Evolutionary conservation across 2,888 invertebrate species (phyloP).

Genomic region (Nebria salina): DNA sequence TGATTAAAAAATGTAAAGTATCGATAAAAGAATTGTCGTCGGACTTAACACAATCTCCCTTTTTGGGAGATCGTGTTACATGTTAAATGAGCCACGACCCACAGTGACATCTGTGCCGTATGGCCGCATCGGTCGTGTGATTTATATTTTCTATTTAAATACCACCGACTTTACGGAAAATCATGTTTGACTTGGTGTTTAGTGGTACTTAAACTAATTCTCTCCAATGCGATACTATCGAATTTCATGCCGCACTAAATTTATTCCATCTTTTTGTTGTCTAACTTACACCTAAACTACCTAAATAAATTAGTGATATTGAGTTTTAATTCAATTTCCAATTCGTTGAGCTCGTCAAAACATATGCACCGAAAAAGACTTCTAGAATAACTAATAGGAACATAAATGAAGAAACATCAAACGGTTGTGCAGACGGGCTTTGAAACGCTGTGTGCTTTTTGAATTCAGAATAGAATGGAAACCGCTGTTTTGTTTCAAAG

Average conservation of each 20-base stretch:
- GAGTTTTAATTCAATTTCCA: too few relatives aligned
- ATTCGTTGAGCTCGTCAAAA: too few relatives aligned
- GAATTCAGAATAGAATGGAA: not conserved
- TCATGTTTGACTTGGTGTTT: conserved; percentile 33
- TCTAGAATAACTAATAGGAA: too few relatives aligned
- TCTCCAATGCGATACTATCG: conserved; percentile 16
- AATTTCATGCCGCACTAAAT: conserved; percentile 26
- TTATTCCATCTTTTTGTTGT: not conserved
- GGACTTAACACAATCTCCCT: too few relatives aligned
- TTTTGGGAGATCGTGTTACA: not conserved
- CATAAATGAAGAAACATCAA: not conserved
- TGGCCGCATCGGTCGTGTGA: conserved; percentile 31
- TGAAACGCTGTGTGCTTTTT: not conserved
- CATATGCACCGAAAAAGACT: too few relatives aligned
- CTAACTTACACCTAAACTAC: too few relatives aligned
- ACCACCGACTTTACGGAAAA: conserved; percentile 28
- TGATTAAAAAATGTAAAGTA: not conserved
- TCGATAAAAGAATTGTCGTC: not conserved
- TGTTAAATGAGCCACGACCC: not conserved
- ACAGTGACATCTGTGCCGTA: conserved; percentile 29
- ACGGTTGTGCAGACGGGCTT: not conserved
- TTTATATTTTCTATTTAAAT: conserved; percentile 35
- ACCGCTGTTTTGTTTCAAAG: conserved; percentile 14
- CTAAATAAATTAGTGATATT: too few relatives aligned
- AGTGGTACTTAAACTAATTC: conserved; percentile 34